Evolutionary conservation across 1,140 invertebrate genomes (phyloP), one percentile per base, ranked within the genome.

Genomic region (Oryzaephilus surinamensis): DNA sequence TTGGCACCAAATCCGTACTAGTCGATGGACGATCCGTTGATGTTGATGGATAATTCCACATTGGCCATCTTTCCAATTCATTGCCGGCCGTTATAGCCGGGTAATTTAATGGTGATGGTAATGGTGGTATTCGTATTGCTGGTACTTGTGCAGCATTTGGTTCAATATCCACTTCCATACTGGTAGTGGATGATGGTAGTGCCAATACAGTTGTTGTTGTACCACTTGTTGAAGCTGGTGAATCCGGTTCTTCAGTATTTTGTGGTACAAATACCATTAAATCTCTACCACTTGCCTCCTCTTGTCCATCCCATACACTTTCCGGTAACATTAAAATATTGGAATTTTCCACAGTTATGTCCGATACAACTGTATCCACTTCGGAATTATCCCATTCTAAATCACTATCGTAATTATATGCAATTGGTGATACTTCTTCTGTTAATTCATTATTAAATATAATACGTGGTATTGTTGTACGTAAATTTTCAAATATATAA

Each of bases 401-500:
- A 44, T 78, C 75, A 72, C 71, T 72, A 36, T 76, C 67, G 12
- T 66, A 74, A 47, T 65, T 72, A 48, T 65, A 68, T 12, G 64
- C 65, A 17, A 71, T 67, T 8, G 72, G 64, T 3, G 65, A 61
- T 7, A 67, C 61, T 38, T 69, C 66, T 45, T 76, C 70, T 51
- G 76, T 71, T 23, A 69, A 66, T 2, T 77, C 57, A 3, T 88
- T 73, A 47, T 73, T 69, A 20, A 70, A 66, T 4, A 24, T 24
- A 10, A 24, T n/a, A n/a, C n/a, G n/a, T n/a, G n/a, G n/a, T 33
- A 93, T 75, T 4, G 77, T 63, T 11, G 81, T 81, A 33, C 79
- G 69, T 8, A 91, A 67, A 72, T 93, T 94, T 50, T 81, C 77
- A 23, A 79, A 76, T 17, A 93, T 69, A 57, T 76, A 77, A 54